These are phyloP conservation scores for Alexandromys fortis DNA, from an alignment of 2,113 vertebrate genomes.

Conservation along the genomic window DNA sequence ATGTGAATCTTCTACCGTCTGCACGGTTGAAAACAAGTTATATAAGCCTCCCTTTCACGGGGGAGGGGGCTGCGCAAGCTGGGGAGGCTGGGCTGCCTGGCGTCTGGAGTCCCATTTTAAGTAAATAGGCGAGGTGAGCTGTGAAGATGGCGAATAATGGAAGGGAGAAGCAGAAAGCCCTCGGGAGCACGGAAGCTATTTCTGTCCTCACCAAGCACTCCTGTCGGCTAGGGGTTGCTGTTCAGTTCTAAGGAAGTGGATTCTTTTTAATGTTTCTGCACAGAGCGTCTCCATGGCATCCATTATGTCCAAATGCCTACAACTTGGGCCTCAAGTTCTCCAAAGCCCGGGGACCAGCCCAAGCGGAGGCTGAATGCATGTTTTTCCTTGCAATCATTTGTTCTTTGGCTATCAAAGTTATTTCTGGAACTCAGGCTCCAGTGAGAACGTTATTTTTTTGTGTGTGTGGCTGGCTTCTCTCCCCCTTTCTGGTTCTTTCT, in stretches of 20 bases:
- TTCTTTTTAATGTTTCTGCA: constrained; percentile 72
- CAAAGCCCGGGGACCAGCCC: background rate
- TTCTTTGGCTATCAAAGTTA: constrained; percentile 2
- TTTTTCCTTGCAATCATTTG: constrained; percentile 21
- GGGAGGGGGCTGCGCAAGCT: constrained; percentile 55
- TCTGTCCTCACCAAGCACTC: constrained; percentile 69
- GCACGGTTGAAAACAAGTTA: constrained; percentile 81
- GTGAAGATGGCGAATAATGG: constrained; percentile 69
- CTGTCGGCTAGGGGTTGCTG: constrained; percentile 55
- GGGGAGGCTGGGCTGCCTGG: constrained; percentile 62
- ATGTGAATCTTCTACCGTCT: constrained; percentile 72
- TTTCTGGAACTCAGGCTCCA: constrained; percentile 41
- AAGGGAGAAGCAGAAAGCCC: constrained; percentile 64
- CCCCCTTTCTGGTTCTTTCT: background rate
- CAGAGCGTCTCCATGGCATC: constrained; percentile 57
- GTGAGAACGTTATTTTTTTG: constrained; percentile 15
- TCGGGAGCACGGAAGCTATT: constrained; percentile 60
- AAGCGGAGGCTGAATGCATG: background rate
- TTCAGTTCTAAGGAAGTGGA: constrained; percentile 68
- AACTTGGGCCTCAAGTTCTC: constrained; percentile 36
- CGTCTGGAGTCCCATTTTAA: constrained; percentile 76
- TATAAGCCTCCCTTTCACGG: constrained; percentile 73
- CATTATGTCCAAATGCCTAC: constrained; percentile 59
- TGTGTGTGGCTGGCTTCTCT: background rate
- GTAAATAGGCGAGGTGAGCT: constrained; percentile 70